These are phyloP conservation scores for Phylloscopus collybita DNA, from an alignment of 2,797 vertebrate species.

Conservation along the genomic window DNA sequence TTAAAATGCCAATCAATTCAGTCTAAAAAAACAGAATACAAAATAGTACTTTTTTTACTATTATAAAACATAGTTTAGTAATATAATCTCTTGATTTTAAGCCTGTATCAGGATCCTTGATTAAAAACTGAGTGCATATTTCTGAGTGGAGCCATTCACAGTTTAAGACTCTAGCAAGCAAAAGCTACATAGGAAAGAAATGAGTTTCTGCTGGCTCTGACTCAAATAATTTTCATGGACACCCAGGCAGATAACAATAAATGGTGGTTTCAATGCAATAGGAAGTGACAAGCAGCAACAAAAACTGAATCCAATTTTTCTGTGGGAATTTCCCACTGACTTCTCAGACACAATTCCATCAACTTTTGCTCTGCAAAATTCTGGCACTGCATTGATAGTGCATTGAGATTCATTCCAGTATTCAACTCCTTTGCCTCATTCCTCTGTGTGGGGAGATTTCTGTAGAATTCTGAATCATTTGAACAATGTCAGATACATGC, in stretches of 20 bases:
- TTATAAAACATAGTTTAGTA: neutral
- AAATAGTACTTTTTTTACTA: neutral
- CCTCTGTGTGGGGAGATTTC: neutral
- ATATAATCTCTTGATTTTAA: neutral
- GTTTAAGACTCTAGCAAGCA: neutral
- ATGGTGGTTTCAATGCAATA: neutral
- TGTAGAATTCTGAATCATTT: neutral
- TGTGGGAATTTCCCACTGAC: constrained; percentile 6
- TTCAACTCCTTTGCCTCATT: neutral
- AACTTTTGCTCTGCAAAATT: neutral
- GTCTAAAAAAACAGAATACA: neutral
- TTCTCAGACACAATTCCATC: neutral
- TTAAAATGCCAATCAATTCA: neutral
- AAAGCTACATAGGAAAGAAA: neutral
- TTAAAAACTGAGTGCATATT: neutral
- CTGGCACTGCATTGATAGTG: neutral
- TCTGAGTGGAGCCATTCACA: neutral
- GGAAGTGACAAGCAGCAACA: neutral
- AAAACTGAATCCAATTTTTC: neutral
- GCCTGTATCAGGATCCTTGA: neutral
- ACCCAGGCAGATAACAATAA: neutral
- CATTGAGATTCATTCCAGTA: neutral
- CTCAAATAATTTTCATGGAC: neutral
- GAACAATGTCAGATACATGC: neutral
- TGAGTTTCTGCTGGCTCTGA: neutral